Evolutionary conservation across 2,888 invertebrate genomes (phyloP).

Genomic region (Mimas tiliae): DNA sequence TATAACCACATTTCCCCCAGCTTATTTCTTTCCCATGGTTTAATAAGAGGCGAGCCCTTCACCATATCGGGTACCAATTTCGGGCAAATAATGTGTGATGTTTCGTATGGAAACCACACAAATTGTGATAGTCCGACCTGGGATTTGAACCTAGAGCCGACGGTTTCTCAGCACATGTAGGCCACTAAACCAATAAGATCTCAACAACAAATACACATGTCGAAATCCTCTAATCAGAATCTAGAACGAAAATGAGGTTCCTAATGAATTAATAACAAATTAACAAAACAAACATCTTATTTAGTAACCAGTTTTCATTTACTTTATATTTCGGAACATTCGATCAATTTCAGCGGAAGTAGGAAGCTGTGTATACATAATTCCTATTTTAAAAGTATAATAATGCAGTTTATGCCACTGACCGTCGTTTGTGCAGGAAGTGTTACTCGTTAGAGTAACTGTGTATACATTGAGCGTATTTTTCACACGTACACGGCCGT

Average conservation of each 20-base stretch:
- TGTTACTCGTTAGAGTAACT: not conserved
- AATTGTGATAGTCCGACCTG: not conserved
- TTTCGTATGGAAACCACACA: conserved; percentile 1
- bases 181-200: no score
- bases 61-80: no score
- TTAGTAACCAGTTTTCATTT: not conserved
- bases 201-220: not conserved
- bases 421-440: not conserved
- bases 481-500: no score
- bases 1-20: no score
- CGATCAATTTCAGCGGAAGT: not conserved
- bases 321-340: not conserved
- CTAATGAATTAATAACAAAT: not conserved
- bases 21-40: no score
- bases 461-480: no score
- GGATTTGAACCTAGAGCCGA: no score
- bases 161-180: no score
- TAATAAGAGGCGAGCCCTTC: no score
- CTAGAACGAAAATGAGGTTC: not conserved
- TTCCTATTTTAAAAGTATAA: not conserved
- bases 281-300: not conserved
- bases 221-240: not conserved
- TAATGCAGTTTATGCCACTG: no score
- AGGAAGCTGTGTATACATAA: not conserved
- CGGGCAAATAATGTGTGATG: no score